Conservation (phyloP, 1,140 invertebrate genomes). For the Bombus fervidus region DNA sequence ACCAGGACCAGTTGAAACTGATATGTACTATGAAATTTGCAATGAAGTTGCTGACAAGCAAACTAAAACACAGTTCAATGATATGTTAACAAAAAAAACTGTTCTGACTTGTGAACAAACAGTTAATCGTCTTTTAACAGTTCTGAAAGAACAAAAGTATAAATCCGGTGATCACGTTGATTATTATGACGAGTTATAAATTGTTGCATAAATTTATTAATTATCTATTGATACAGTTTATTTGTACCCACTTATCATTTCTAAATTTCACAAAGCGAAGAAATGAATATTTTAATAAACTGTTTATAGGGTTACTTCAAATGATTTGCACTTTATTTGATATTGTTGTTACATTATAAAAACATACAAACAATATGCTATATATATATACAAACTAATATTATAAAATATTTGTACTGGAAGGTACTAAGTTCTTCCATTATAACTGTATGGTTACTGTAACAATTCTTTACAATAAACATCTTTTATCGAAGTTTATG, state of each 20-base stretch:
- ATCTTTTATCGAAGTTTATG: conserved; percentile 10
- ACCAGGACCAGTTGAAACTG: conserved; percentile 95
- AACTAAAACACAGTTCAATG: conserved; percentile 85
- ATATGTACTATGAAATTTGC: conserved; percentile 90
- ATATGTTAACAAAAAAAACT: conserved; percentile 83
- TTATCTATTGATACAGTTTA: not conserved
- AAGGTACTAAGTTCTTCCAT: not conserved
- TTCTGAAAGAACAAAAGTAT: conserved; percentile 89
- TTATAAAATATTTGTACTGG: not conserved
- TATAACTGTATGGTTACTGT: not conserved
- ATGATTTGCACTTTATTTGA: conserved; percentile 11
- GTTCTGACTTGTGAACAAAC: conserved; percentile 91
- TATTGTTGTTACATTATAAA: conserved; percentile 1
- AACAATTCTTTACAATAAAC: not conserved
- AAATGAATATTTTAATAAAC: not conserved
- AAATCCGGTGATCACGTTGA: conserved; percentile 93
- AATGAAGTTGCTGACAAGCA: conserved; percentile 84
- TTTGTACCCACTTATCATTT: not conserved
- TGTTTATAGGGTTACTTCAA: not conserved
- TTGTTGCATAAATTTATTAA: not conserved
- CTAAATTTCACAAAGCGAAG: not conserved
- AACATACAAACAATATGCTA: not conserved
- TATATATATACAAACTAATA: conserved; percentile 8
- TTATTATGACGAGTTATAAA: conserved; percentile 87
- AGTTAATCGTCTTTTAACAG: conserved; percentile 87